Evolutionary conservation across 2,888 invertebrate species (phyloP), one percentile per base, ranked within the genome.

Genomic region (Magallana nippona): DNA sequence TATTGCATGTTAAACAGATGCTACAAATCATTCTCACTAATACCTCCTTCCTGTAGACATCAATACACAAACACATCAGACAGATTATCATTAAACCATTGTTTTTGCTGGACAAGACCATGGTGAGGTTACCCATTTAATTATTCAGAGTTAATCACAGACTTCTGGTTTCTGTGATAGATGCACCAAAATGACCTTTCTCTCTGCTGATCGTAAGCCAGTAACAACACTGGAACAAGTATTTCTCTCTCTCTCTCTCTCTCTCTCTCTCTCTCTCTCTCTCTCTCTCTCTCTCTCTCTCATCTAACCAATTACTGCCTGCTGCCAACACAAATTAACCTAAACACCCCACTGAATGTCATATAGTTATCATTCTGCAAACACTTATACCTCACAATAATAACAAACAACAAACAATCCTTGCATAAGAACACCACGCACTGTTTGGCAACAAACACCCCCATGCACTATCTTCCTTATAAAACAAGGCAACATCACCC

Each of bases 1-100:
- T 19, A 63, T 22, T 19, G 63, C n/a, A 63, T 63, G 63, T 19
- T 11, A 63, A 27, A 63, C 63, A 63, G 63, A 63, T 63, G 63
- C 27, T 22, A 10, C 22, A 63, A 2, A 1, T 63, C 63, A 3
- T 63, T 63, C 19, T 63, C n/a, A 19, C 63, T 22, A 19, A 22
- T 19, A 13, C 63, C 27, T 63, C 60, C 27, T 22, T 22, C 63
- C 27, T 1, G 63, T 15, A 22, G 13, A 63, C 63, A 63, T 13
- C 19, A 13, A 11, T 63, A 63, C 22, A 63, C 63, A 22, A 63
- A 10, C 63, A 63, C 13, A 13, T 63, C 63, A 2, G 22, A 27
- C 63, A 13, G 27, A 63, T 63, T 63, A 63, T 63, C 27, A 19
- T 10, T 19, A 63, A 22, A 19, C 13, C 63, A 19, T 63, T 19